Conservation (phyloP, 1,140 invertebrate genomes). For the Caenorhabditis remanei region DNA sequence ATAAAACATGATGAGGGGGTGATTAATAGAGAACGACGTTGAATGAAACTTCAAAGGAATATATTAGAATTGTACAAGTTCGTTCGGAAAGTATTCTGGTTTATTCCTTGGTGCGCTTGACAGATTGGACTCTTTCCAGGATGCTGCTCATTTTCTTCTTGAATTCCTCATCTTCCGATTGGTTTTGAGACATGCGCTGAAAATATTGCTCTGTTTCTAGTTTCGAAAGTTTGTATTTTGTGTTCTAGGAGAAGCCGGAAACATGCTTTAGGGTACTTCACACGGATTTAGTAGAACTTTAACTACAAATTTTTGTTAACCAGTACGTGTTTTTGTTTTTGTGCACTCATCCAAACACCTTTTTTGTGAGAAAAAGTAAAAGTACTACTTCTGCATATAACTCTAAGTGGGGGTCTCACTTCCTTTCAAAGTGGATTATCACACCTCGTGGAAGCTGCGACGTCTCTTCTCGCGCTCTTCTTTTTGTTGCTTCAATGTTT, state of each 20-base stretch:
- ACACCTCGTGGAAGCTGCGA: conserved; percentile 67
- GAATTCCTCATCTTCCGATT: conserved; percentile 68
- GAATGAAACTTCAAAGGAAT: background rate
- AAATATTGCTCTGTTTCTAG: background rate
- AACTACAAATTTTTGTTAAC: background rate
- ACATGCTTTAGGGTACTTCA: background rate
- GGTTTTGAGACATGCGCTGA: conserved; percentile 67
- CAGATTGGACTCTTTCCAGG: conserved; percentile 63
- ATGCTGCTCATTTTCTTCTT: conserved; percentile 62
- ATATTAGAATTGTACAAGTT: conserved; percentile 15
- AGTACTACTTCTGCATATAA: too few relatives aligned
- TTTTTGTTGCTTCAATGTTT: conserved; percentile 66
- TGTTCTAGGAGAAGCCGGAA: background rate
- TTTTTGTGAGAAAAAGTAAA: too few relatives aligned
- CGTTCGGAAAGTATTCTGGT: background rate
- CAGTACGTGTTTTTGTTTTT: too few relatives aligned
- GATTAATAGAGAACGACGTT: background rate
- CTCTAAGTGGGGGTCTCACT: background rate
- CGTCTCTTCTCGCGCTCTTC: conserved; percentile 67
- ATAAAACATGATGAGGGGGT: background rate
- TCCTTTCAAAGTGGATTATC: conserved; percentile 39
- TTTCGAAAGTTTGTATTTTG: background rate
- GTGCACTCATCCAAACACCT: too few relatives aligned
- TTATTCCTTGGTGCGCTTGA: conserved; percentile 26
- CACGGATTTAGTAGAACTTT: background rate